Conservation (phyloP, 2,113 vertebrate species). For the Strix uralensis region DNA sequence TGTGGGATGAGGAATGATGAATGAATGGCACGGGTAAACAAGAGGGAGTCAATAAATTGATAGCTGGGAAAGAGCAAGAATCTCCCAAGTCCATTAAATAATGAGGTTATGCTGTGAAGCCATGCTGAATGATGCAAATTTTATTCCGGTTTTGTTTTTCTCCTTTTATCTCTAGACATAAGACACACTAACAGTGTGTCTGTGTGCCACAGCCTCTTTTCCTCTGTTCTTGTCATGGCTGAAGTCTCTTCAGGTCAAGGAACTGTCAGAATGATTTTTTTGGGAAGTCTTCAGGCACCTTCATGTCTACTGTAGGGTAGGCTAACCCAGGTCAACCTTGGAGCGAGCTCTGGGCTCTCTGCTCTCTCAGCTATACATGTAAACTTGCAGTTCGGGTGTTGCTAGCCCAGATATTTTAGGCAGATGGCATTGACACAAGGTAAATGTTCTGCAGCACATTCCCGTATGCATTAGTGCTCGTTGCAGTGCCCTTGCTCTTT, state of each 20-base stretch:
- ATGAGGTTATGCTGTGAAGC: background rate
- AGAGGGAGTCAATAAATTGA: background rate
- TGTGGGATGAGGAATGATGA: background rate
- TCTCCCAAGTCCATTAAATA: background rate
- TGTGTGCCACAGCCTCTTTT: background rate
- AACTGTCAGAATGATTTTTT: background rate
- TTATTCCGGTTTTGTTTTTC: background rate
- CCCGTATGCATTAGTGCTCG: background rate
- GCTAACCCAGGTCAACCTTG: background rate
- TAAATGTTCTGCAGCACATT: background rate
- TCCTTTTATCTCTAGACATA: background rate
- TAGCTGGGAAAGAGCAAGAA: background rate
- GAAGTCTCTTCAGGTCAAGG: background rate
- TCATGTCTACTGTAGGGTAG: background rate
- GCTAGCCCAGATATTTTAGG: background rate
- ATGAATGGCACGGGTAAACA: background rate
- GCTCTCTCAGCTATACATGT: background rate
- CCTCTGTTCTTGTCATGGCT: background rate
- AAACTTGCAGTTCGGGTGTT: background rate
- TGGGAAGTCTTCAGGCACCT: background rate
- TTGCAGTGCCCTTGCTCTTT: background rate
- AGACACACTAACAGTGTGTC: background rate
- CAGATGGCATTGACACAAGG: background rate
- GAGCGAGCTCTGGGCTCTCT: background rate
- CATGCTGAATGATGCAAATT: background rate